Conservation (phyloP, 1,140 invertebrate species). For the Stegodyphus dumicola region DNA sequence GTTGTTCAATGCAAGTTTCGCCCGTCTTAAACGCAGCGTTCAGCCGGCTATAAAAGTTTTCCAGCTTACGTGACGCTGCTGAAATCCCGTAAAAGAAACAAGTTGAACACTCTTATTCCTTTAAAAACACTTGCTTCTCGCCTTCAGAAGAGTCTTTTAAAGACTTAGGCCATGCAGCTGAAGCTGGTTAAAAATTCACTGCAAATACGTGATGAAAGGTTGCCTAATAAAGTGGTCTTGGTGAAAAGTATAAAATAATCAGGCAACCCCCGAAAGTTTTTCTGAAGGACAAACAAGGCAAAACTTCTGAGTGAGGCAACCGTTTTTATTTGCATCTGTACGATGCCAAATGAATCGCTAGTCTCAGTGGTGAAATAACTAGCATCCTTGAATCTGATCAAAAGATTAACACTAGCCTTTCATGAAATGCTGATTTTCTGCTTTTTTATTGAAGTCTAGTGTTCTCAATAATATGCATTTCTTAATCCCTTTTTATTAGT, state of each 20-base stretch:
- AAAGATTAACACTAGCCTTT: too few species aligned
- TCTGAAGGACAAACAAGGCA: too few species aligned
- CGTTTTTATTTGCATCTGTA: neutral
- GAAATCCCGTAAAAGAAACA: constrained; percentile 5
- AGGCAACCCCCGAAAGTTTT: neutral
- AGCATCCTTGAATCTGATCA: neutral
- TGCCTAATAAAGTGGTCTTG: neutral
- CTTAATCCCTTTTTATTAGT: too few species aligned
- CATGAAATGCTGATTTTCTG: too few species aligned
- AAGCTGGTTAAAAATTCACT: constrained; percentile 45
- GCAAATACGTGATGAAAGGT: constrained; percentile 30
- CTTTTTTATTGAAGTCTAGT: too few species aligned
- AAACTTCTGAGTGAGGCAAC: too few species aligned
- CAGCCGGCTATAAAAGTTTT: constrained; percentile 31
- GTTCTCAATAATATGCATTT: too few species aligned
- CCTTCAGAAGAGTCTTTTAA: constrained; percentile 41
- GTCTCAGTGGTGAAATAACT: neutral
- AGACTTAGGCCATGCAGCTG: neutral
- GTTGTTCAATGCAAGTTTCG: neutral
- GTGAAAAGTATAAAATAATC: neutral
- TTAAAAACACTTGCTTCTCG: neutral
- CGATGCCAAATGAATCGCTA: neutral
- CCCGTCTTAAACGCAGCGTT: constrained; percentile 17
- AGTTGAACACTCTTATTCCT: neutral
- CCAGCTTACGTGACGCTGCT: constrained; percentile 17